Conservation (phyloP, 2,113 vertebrate genomes). For the Aptenodytes patagonicus region DNA sequence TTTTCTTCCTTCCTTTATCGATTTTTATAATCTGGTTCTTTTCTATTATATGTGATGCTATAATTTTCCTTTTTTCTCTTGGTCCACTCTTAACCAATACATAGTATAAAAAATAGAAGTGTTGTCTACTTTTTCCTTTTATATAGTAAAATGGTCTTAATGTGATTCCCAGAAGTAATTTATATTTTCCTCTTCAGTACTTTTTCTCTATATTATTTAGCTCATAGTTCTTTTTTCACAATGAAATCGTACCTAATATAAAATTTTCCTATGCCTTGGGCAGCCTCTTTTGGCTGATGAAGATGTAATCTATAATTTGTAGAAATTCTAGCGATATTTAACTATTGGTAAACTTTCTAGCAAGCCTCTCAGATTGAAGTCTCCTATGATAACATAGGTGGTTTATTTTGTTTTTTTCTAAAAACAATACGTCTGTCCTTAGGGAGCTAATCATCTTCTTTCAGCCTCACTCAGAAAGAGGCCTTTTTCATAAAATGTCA, state of each 20-base stretch:
- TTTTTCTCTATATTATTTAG: neutral
- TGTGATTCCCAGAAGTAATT: neutral
- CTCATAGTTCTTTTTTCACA: neutral
- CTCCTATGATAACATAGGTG: neutral
- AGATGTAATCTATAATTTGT: neutral
- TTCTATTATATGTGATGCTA: neutral
- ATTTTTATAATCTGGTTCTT: neutral
- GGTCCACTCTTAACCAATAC: neutral
- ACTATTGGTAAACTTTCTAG: neutral
- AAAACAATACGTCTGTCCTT: neutral
- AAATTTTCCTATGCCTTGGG: neutral
- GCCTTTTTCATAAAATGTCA: neutral
- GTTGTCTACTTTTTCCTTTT: neutral
- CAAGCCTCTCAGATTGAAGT: neutral
- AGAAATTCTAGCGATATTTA: neutral
- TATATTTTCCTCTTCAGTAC: neutral
- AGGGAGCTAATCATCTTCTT: neutral
- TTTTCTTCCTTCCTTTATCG: neutral
- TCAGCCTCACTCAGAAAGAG: neutral
- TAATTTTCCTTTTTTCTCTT: neutral
- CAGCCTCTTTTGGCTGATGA: neutral
- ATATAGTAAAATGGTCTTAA: neutral
- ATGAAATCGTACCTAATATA: neutral
- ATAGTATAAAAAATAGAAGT: neutral
- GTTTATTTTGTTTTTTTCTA: neutral